Evolutionary conservation across 2,113 vertebrate species (phyloP), one percentile per base, ranked within the genome.

Genomic region (Phaetusa simplex): DNA sequence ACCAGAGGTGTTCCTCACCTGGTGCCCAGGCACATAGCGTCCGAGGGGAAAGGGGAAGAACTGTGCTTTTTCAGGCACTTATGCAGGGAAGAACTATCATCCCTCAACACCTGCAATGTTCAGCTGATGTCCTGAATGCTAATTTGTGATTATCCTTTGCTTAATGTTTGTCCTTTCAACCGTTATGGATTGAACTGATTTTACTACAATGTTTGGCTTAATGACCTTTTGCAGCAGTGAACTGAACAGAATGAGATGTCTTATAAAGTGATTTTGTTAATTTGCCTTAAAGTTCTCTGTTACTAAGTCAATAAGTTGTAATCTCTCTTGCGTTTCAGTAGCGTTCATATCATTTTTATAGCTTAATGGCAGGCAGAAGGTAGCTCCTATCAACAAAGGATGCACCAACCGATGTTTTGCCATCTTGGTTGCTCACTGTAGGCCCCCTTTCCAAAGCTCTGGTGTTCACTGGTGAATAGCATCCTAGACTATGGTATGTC

Each of bases 21-120:
- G 1, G 11, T 59, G 21, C 29, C n/a, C 36, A n/a, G 27, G 42
- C 32, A 22, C 0, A 0, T 17, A 5, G 5, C 5, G 21, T 9
- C 12, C 0, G 0, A 56, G 61, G 64, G 52, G 18, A 87, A 85
- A 71, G n/a, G 34, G n/a, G n/a, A 80, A 64, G 69, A 88, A 87
- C 61, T 0, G 0, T 36, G 20, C 13, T 82, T 89, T 79, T 70
- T 27, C 47, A 81, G 29, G 61, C 6, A 1, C 47, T 87, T 84
- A 8, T 3, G 20, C n/a, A 42, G 62, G 58, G 32, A 89, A 47
- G 8, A 86, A 19, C 73, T 58, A 9, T 66, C 66, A 72, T 95
- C 14, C 34, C 45, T 77, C 45, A 55, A 43, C 45, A 89, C 81
- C 89, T 89, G 81, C 94, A 87, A 13, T 30, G 29, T 61, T 87